Evolutionary conservation across 2,888 invertebrate genomes (phyloP).

Genomic region (Trachelus tabidus): DNA sequence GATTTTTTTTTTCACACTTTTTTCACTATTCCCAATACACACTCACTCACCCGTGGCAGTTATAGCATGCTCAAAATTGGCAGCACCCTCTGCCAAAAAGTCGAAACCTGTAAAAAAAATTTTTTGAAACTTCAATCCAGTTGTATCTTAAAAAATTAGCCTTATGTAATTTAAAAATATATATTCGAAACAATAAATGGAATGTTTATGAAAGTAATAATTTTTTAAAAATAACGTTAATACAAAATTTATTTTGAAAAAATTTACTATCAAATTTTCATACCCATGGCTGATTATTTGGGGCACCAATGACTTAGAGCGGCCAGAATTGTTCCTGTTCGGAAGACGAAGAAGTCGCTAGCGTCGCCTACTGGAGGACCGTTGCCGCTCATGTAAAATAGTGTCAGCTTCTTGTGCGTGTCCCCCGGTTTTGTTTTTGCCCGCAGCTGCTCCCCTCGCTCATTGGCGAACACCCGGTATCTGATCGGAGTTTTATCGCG

Average conservation of each 20-base stretch:
- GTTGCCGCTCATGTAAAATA: slow-evolving; percentile 43
- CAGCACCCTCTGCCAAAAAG: slow-evolving; percentile 78
- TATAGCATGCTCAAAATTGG: slow-evolving; percentile 79
- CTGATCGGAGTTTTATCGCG: slow-evolving; percentile 43
- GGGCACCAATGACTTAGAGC: neutral
- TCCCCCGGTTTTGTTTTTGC: slow-evolving; percentile 51
- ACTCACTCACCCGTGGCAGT: slow-evolving; percentile 74
- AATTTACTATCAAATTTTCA: slow-evolving; percentile 12
- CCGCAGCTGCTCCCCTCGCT: slow-evolving; percentile 46
- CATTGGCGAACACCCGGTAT: slow-evolving; percentile 53
- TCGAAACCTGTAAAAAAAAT: slow-evolving; percentile 73
- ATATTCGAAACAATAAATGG: too few relatives aligned
- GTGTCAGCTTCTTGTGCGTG: slow-evolving; percentile 49
- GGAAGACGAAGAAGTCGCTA: slow-evolving; percentile 13
- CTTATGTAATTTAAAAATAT: too few relatives aligned
- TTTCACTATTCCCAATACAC: neutral
- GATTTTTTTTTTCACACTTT: neutral
- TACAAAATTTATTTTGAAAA: neutral
- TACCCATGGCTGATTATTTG: slow-evolving; percentile 44
- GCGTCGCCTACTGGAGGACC: slow-evolving; percentile 22
- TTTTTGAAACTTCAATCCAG: neutral
- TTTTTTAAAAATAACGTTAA: neutral
- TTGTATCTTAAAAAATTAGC: too few relatives aligned
- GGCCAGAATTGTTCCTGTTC: slow-evolving; percentile 5
- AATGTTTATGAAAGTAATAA: too few relatives aligned